Base-by-base conservation (phyloP, 2,797 vertebrate genomes). In the Anas bernieri region DNA sequence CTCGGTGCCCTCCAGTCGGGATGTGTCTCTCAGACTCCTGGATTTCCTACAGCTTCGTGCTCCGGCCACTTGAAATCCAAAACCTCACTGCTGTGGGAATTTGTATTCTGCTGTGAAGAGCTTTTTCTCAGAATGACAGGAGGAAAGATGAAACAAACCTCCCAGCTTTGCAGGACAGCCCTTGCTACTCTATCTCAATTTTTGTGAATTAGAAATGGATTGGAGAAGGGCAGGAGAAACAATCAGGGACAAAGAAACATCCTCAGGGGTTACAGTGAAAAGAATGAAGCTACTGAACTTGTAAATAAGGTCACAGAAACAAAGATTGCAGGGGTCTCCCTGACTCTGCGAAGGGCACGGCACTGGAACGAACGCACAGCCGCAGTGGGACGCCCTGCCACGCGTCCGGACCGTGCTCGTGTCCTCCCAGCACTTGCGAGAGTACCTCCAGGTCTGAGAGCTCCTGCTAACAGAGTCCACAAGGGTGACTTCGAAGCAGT, bases 331-430 rank as follows among this genome's bases (percentile, higher is more conserved):
- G 76, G 14, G 43, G 8, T 14, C 37, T 12, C 14, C 2, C 2
- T 20, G 72, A 78, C 78, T 69, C 41, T 55, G 68, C 39, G 66
- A 70, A 70, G 46, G 52, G 39, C 45, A 66, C 17, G 8, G 63
- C 31, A 61, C 69, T 14, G 33, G 31, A 91, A 75, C 17, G 22
- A 79, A 45, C 6, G 20, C 39, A 37, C 0, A 0, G 33, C 20
- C 33, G 46, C 70, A 37, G 33, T 12, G 25, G 21, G 26, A 63
- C 13, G 15, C 35, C 16, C 16, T 1, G 4, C 46, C 33, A 54
- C 16, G 7, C 0, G 3, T 46, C 33, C 15, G 17, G 37, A 35
- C 80, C 30, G 35, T 0, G 2, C 39, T 43, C 35, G 50, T 28
- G 17, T 37, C 64, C 31, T 70, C 20, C 63, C 58, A 43, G 83